Percentiles rank a stretch among this genome's conserved stretches.
phyloP scores from a whole-genome alignment of 2,888 invertebrate species.

The Ceramica pisi region DNA sequence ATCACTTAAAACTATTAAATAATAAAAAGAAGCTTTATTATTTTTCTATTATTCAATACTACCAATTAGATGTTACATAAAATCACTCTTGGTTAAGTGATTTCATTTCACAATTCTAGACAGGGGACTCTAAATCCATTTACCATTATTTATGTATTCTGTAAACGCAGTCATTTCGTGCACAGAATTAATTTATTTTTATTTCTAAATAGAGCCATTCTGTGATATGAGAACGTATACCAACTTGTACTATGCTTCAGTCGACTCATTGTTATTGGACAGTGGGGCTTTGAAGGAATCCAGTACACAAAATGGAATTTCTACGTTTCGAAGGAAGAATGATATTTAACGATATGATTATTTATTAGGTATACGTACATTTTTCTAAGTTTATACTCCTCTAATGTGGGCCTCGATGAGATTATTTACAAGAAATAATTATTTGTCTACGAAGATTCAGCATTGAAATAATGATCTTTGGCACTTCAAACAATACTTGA shows the following conservation, averaged over 20 bases:
- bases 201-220: constrained; percentile 53
- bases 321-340: constrained; percentile 53
- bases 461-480: constrained; percentile 40
- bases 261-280: constrained; percentile 53
- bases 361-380: constrained; percentile 52
- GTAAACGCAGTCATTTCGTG: constrained; percentile 49
- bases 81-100: constrained; percentile 11
- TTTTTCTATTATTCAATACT: constrained; percentile 15
- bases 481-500: constrained; percentile 60
- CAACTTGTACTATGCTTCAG: constrained; percentile 70
- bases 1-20: not conserved
- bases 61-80: constrained; percentile 2
- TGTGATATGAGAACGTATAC: constrained; percentile 73
- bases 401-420: constrained; percentile 39
- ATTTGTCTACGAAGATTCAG: not conserved
- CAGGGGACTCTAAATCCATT: constrained; percentile 47
- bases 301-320: constrained; percentile 48
- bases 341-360: constrained; percentile 64
- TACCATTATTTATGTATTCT: constrained; percentile 37
- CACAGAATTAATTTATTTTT: constrained; percentile 40
- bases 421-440: constrained; percentile 25
- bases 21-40: not conserved
- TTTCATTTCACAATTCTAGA: constrained; percentile 18
- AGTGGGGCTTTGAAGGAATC: constrained; percentile 21
- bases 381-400: constrained; percentile 41